Base-by-base conservation (phyloP, 2,888 invertebrate species). In the Galerucella pusilla region DNA sequence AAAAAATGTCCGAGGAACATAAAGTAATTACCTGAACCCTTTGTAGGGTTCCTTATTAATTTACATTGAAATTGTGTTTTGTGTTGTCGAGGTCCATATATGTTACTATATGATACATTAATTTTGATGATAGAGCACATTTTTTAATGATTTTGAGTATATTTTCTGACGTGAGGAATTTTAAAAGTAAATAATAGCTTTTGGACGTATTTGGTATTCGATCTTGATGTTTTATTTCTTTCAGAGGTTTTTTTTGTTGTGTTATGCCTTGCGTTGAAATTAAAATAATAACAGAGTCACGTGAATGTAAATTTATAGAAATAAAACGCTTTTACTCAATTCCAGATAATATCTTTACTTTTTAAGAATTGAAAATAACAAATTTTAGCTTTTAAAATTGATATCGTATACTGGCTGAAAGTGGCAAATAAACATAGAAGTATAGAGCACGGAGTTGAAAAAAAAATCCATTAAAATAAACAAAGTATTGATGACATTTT, bases 121-220 rank as follows among this genome's bases (percentile, higher is more conserved):
- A 84, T 81, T 82, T 79, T 75, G 77, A 83, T 84, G 84, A 84
- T 81, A 71, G 71, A 75, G 83, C 84, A 82, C 80, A 80, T 82
- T 82, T 82, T 81, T 82, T 76, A 77, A 80, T 81, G 81, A 81
- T 80, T 82, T 77, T 74, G 77, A 77, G 75, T 74, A 80, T 79
- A 72, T 81, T 80, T 75, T 71, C 64, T 75, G 71, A 73, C 73
- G 76, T 54, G 74, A 72, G 75, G 77, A 77, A 75, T 79, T 75
- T 75, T 75, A 76, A 77, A 76, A 73, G 77, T 77, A 78, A 78
- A 79, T 78, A 79, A 77, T 71, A 77, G 74, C 74, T 75, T 73
- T 49, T 66, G 72, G 57, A 35, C 57, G 72, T 67, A 65, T 42
- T 59, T 60, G 70, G 73, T 75, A 68, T 73, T 54, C 68, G 68